These are phyloP conservation scores for Pygocentrus nattereri DNA, from an alignment of 2,797 vertebrate genomes.

Conservation along the genomic window DNA sequence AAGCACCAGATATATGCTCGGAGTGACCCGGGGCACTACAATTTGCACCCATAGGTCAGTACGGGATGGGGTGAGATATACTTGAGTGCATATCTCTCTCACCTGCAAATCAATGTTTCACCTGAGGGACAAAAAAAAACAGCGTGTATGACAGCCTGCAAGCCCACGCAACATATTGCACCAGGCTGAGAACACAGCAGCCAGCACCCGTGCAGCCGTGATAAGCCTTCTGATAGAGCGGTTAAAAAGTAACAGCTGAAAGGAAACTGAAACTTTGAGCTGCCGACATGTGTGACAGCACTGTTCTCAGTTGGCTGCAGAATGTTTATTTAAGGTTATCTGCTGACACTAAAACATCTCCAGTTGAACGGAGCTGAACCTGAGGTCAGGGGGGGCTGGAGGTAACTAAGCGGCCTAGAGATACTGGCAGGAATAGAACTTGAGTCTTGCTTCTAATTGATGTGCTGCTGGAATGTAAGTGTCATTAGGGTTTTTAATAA, in stretches of 20 bases:
- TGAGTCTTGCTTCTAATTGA: constrained; percentile 32
- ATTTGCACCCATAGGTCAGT: constrained; percentile 18
- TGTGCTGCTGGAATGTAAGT: background rate
- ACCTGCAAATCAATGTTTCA: constrained; percentile 13
- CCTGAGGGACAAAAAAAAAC: background rate
- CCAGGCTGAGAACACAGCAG: constrained; percentile 9
- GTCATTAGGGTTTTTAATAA: background rate
- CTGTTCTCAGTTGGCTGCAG: constrained; percentile 8
- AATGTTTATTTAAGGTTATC: constrained; percentile 49
- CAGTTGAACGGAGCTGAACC: constrained; percentile 14
- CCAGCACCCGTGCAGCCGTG: background rate
- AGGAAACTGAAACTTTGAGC: constrained; percentile 44
- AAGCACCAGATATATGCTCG: background rate
- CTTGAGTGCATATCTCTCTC: background rate
- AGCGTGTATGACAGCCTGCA: background rate
- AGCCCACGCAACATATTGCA: constrained; percentile 18
- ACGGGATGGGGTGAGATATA: constrained; percentile 18
- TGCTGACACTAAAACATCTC: constrained; percentile 24
- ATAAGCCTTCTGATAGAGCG: constrained; percentile 31
- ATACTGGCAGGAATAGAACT: background rate
- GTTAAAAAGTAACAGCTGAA: constrained; percentile 51
- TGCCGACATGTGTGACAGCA: background rate
- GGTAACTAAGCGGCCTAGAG: constrained; percentile 10
- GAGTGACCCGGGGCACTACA: background rate
- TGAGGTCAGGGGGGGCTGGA: background rate